Evolutionary conservation across 2,797 vertebrate genomes (phyloP), one percentile per base, ranked within the genome.

Genomic region (Anomalospiza imberbis): DNA sequence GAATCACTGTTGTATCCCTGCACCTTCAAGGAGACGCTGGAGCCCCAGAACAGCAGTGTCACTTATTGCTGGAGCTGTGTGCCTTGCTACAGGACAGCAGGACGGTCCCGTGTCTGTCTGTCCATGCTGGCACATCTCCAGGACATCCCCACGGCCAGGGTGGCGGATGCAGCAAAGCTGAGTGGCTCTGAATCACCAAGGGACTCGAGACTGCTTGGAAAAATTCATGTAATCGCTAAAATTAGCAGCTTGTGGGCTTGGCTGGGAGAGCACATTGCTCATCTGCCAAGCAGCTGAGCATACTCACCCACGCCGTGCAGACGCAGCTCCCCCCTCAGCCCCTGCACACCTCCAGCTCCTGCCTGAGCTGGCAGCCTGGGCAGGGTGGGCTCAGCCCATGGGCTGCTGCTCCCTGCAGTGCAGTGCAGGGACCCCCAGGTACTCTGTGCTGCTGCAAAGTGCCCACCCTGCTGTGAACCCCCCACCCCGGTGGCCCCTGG

Each of bases 201-300:
- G 67, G 88, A 88, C 51, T 91, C 1, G 1, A 91, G 76, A 38
- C 91, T 31, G 58, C 48, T 84, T 70, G 95, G 95, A 94, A 97
- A 96, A 96, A 92, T 4, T 48, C n/a, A 60, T 36, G 79, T 89
- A 88, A 96, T 73, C 4, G 1, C 94, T 95, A 96, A 96, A 96
- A 92, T 96, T 96, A 97, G 95, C 88, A 90, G 91, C 26, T 70
- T 71, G 91, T 76, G 76, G 87, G 92, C 71, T 96, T 93, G 93
- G 94, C 92, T 6, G 3, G 71, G 42, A 80, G 38, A 55, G 10
- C 1, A 3, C 76, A 47, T 76, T 32, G 68, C 87, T 89, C 94
- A 94, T 95, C 91, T 89, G 92, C 93, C 85, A 91, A 84, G 72
- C 91, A 95, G 93, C 95, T 88, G 94, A 95, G 74, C 14, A 2